Conservation (phyloP, 2,888 invertebrate genomes). For the Tipula vernalis region DNA sequence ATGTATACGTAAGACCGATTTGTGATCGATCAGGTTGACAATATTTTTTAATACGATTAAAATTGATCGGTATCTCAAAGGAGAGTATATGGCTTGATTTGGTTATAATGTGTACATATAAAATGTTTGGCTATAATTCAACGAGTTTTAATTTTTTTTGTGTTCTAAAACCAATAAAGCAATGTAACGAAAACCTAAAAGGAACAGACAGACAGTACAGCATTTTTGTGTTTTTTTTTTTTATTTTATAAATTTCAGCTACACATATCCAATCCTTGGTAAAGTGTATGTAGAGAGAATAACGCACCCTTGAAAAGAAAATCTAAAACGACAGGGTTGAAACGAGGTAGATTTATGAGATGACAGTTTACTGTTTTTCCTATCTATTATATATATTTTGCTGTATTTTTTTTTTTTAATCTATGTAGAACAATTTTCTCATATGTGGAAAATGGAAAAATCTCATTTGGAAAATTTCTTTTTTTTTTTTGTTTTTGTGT, state of each 20-base stretch:
- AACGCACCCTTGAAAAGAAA: constrained; percentile 7
- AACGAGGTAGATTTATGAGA: constrained; percentile 15
- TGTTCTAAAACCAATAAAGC: neutral
- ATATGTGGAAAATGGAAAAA: constrained; percentile 7
- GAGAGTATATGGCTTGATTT: neutral
- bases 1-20: neutral
- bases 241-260: neutral
- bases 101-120: neutral
- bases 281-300: neutral
- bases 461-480: constrained; percentile 7
- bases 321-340: constrained; percentile 15
- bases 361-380: constrained; percentile 8
- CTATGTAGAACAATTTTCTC: constrained; percentile 4
- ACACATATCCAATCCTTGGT: neutral
- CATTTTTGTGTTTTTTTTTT: neutral
- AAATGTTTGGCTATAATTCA: neutral
- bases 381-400: neutral
- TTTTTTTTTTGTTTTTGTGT: neutral
- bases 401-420: constrained; percentile 6
- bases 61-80: neutral
- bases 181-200: neutral
- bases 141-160: neutral
- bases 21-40: neutral
- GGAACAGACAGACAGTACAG: neutral
- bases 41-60: neutral